Evolutionary conservation across 2,797 vertebrate genomes (phyloP).

Genomic region (Erethizon dorsatum): DNA sequence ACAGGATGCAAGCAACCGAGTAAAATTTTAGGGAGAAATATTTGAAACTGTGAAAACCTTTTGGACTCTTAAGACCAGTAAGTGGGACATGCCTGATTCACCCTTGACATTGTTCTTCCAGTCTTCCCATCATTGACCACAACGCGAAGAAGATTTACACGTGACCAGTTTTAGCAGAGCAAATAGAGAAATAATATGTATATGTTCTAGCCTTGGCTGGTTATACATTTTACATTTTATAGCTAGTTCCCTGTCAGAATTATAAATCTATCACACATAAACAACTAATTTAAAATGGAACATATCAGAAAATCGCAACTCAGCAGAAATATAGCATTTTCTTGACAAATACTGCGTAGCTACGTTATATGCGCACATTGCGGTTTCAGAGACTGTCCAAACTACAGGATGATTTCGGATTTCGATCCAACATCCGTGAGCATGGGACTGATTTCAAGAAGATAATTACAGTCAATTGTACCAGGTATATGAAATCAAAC

Average conservation of each 20-base stretch:
- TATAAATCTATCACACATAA: slow-evolving; percentile 20
- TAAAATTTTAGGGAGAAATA: slow-evolving; percentile 29
- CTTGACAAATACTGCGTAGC: slow-evolving; percentile 58
- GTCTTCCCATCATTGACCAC: neutral
- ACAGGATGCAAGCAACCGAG: neutral
- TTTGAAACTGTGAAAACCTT: slow-evolving; percentile 51
- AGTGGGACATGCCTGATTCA: neutral
- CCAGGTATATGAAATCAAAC: slow-evolving; percentile 72
- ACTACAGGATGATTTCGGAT: slow-evolving; percentile 20
- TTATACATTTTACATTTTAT: slow-evolving; percentile 41
- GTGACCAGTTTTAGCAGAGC: neutral
- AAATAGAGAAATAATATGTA: neutral
- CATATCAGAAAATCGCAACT: slow-evolving; percentile 67
- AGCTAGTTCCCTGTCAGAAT: slow-evolving; percentile 61
- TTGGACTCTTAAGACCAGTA: neutral
- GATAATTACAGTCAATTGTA: slow-evolving; percentile 69
- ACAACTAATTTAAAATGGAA: slow-evolving; percentile 63
- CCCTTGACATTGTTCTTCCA: neutral
- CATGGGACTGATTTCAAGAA: slow-evolving; percentile 58
- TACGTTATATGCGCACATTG: neutral
- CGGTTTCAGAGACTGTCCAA: slow-evolving; percentile 55
- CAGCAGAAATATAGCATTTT: slow-evolving; percentile 64
- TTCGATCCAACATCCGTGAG: neutral
- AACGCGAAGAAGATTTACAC: neutral
- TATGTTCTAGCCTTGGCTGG: neutral